phyloP scores from a whole-genome alignment of 2,888 invertebrate genomes.

The Pseudococcus viburni region DNA sequence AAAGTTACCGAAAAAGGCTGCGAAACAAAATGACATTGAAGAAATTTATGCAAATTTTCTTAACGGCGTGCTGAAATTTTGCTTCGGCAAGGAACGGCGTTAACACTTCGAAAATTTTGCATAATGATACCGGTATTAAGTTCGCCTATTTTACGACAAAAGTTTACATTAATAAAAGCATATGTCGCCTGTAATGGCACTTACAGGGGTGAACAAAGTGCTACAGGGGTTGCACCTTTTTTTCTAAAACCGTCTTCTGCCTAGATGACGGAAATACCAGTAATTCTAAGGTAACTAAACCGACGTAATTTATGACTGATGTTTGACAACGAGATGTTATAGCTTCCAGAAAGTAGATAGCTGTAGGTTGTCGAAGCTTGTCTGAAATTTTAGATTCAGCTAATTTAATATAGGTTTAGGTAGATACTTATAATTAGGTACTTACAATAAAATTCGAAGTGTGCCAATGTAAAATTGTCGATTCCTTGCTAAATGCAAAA shows the following conservation, averaged over 20 bases:
- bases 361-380: no score
- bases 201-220: constrained; percentile 41
- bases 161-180: constrained; percentile 55
- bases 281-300: background rate
- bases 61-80: constrained; percentile 29
- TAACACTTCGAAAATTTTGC: constrained; percentile 54
- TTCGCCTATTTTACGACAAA: constrained; percentile 52
- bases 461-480: no score
- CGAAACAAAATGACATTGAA: constrained; percentile 51
- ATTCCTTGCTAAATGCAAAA: no score
- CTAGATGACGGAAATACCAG: background rate
- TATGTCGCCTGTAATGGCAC: constrained; percentile 41
- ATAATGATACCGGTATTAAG: constrained; percentile 46
- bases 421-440: no score
- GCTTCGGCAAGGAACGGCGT: background rate
- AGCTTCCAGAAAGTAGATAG: no score
- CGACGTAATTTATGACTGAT: background rate
- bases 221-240: background rate
- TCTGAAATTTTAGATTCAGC: no score
- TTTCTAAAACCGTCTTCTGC: background rate
- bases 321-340: background rate
- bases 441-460: no score
- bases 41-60: constrained; percentile 55
- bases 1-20: constrained; percentile 39
- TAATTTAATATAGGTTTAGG: no score